Percentiles rank a stretch among this genome's conserved stretches.
Conservation (phyloP, 2,797 vertebrate species). For the Phoeniculus purpureus region DNA sequence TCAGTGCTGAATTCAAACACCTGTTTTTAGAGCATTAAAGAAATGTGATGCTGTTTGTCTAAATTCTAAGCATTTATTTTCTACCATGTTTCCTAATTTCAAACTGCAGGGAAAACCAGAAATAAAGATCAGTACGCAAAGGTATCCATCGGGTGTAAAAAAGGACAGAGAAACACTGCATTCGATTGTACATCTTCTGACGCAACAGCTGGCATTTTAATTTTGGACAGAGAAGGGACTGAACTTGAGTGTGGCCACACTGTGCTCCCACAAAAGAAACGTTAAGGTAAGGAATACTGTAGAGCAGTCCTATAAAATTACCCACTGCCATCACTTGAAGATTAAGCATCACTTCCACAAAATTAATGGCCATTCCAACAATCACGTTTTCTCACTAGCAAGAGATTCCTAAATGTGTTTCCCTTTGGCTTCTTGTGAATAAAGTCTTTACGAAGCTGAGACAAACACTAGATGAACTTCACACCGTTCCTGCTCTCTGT, state of each 20-base stretch:
- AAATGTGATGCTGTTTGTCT: neutral
- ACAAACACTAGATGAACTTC: slow-evolving; percentile 3
- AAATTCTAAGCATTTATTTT: neutral
- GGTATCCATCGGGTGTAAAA: neutral
- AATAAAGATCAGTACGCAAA: neutral
- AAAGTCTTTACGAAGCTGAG: neutral
- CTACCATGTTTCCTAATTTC: neutral
- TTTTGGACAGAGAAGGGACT: neutral
- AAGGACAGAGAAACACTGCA: neutral
- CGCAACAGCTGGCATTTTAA: neutral
- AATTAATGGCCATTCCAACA: neutral
- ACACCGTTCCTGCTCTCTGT: neutral
- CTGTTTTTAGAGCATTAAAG: neutral
- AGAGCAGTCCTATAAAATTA: neutral
- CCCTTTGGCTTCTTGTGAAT: neutral
- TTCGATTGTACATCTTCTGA: neutral
- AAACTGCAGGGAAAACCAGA: neutral
- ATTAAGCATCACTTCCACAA: neutral
- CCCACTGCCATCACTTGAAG: neutral
- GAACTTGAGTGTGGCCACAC: neutral
- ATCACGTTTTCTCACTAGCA: neutral
- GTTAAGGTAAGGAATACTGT: neutral
- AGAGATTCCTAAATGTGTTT: slow-evolving; percentile 1
- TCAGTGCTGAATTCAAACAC: neutral
- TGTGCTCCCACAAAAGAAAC: neutral